phyloP scores from a whole-genome alignment of 2,113 vertebrate species.

The Lamprotornis superbus region DNA sequence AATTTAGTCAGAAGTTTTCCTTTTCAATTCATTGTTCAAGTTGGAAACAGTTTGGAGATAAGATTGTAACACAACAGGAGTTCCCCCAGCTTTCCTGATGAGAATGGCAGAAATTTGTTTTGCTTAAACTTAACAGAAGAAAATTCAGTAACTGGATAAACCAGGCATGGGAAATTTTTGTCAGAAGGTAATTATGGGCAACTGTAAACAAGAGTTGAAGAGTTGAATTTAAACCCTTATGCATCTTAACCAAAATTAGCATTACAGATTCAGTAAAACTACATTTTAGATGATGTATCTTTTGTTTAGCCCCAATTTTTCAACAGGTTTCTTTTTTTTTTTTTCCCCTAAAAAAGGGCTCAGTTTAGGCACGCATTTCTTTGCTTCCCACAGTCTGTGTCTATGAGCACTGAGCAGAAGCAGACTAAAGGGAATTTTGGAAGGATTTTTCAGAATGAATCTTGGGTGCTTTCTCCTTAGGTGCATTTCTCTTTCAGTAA shows the following conservation, averaged over 20 bases:
- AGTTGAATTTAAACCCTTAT: not conserved
- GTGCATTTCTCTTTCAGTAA: slow-evolving; percentile 42
- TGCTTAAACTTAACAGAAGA: not conserved
- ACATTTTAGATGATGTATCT: not conserved
- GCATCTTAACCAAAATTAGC: not conserved
- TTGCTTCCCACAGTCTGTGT: not conserved
- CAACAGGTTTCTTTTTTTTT: not conserved
- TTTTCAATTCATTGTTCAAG: not conserved
- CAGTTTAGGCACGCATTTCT: not conserved
- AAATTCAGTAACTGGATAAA: not conserved
- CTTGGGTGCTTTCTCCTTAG: slow-evolving; percentile 43
- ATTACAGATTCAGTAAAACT: not conserved
- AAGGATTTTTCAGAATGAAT: slow-evolving; percentile 48
- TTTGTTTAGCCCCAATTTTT: not conserved
- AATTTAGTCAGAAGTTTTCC: not conserved
- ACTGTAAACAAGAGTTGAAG: not conserved
- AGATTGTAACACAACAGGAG: not conserved
- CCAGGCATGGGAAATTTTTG: not conserved
- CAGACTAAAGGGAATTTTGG: slow-evolving; percentile 6
- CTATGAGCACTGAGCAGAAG: not conserved
- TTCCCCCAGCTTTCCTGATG: not conserved
- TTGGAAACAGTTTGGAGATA: not conserved
- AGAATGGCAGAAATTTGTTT: not conserved
- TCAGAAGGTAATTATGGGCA: not conserved
- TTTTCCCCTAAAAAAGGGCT: not conserved